Evolutionary conservation across 1,140 invertebrate species (phyloP), one percentile per base, ranked within the genome.

Genomic region (Penaeus japonicus): DNA sequence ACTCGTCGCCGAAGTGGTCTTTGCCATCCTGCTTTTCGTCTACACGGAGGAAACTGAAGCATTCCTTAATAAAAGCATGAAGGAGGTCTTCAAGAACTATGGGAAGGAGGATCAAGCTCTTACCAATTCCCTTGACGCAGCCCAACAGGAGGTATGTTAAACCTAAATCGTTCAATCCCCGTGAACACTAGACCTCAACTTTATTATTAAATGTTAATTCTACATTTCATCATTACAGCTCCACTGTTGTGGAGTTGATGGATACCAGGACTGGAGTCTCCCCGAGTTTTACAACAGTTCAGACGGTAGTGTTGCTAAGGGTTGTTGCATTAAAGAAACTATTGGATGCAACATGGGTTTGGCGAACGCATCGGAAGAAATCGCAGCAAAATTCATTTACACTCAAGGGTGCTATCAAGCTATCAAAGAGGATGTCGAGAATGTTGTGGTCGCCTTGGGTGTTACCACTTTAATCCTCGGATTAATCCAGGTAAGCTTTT

Each of bases 121-220:
- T 20, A 84, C 27, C 0, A 80, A 88, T 18, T n/a, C 75, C 57
- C 55, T 90, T 55, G 89, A 90, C 59, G 24, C 4, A 2, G 54
- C 83, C 12, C 82, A 90, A 59, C 75, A 85, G 27, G 59, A 84
- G 27, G 89, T 90, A 73, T 81, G 85, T 80, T 47, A n/a, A n/a
- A n/a, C n/a, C n/a, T 20, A 62, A 62, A 20, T 62, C 20, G 59
- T 62, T 20, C 20, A 62, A 20, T 62, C 59, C 59, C n/a, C 18
- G 0, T 32, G 30, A n/a, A 79, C 32, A 39, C 54, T 39, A 20
- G 10, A n/a, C 12, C 18, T 65, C 65, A 10, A 47, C 47, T 47
- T 7, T 15, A 12, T 47, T 12, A 4, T 10, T 20, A 35, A 30
- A 27, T 27, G 20, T 20, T 22, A 18, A 73, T n/a, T 7, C 70